A percentile compares a stretch with the other conserved stretches of the same genome.
Conservation (phyloP, 2,888 invertebrate genomes). For the Esperia sulphurella region DNA sequence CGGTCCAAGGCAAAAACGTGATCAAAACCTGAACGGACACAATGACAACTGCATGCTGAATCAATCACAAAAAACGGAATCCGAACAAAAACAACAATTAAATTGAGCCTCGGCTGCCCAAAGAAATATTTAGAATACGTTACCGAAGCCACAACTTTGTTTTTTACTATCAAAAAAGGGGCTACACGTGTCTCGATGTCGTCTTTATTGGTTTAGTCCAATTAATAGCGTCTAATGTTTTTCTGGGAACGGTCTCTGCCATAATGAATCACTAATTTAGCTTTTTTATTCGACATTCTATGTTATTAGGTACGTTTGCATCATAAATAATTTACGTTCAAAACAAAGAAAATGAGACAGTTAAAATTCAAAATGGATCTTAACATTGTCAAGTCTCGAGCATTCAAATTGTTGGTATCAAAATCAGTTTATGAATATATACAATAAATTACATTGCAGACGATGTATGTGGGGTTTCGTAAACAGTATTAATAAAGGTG, state of each 20-base stretch:
- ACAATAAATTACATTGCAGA: no score
- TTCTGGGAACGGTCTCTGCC: conserved; percentile 49
- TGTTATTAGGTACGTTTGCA: conserved; percentile 6
- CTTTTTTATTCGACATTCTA: conserved; percentile 37
- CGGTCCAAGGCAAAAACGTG: conserved; percentile 57
- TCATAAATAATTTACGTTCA: conserved; percentile 1
- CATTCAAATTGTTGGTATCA: no score
- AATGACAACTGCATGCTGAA: conserved; percentile 77
- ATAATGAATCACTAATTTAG: conserved; percentile 62
- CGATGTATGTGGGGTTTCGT: no score
- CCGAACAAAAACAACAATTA: conserved; percentile 78
- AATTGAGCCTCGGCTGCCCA: conserved; percentile 55
- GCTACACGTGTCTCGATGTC: conserved; percentile 69
- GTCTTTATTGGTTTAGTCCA: conserved; percentile 75
- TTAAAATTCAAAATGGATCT: not conserved
- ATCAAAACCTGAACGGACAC: conserved; percentile 71
- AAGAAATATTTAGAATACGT: conserved; percentile 76
- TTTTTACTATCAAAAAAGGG: conserved; percentile 39
- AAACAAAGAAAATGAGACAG: not conserved
- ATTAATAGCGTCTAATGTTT: conserved; percentile 67
- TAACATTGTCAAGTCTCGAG: not conserved
- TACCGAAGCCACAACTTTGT: conserved; percentile 27
- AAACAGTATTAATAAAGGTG: conserved; percentile 1
- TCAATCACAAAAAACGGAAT: conserved; percentile 78
- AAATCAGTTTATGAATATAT: no score